These are phyloP conservation scores for Proterorhinus semilunaris DNA, from an alignment of 2,113 vertebrate genomes.

Conservation along the genomic window DNA sequence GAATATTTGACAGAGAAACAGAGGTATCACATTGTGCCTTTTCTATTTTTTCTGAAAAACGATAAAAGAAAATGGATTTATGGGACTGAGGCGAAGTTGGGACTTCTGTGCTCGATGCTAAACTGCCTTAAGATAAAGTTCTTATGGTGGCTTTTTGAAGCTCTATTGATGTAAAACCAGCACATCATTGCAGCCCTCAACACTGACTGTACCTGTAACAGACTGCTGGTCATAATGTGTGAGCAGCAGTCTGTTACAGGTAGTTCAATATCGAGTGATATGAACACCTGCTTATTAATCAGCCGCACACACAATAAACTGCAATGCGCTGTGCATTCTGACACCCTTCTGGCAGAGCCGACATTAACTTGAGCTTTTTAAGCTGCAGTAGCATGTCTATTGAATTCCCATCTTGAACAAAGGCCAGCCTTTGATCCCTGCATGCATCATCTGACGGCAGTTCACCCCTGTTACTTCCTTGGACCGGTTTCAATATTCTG, in stretches of 20 bases:
- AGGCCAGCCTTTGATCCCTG: background rate
- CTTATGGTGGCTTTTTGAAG: conserved; percentile 51
- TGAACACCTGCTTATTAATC: background rate
- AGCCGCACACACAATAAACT: background rate
- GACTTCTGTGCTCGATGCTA: conserved; percentile 43
- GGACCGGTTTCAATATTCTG: background rate
- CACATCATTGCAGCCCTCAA: conserved; percentile 11
- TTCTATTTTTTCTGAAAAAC: conserved; percentile 17
- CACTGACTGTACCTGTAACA: background rate
- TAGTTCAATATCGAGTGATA: background rate
- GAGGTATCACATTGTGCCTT: conserved; percentile 37
- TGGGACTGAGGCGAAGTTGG: conserved; percentile 31
- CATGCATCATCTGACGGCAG: background rate
- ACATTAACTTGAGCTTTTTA: background rate
- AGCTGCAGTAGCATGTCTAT: background rate
- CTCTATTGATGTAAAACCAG: conserved; percentile 31
- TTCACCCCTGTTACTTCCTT: background rate
- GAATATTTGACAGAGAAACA: conserved; percentile 19
- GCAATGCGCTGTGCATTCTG: conserved; percentile 3
- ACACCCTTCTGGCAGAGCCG: background rate
- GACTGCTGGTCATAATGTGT: too few species aligned
- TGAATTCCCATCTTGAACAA: conserved; percentile 5
- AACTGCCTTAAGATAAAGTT: conserved; percentile 62
- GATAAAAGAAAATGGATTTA: conserved; percentile 39
- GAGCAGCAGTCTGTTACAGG: background rate